phyloP scores from a whole-genome alignment of 2,888 invertebrate genomes.

The Carpatolechia fugitivella region DNA sequence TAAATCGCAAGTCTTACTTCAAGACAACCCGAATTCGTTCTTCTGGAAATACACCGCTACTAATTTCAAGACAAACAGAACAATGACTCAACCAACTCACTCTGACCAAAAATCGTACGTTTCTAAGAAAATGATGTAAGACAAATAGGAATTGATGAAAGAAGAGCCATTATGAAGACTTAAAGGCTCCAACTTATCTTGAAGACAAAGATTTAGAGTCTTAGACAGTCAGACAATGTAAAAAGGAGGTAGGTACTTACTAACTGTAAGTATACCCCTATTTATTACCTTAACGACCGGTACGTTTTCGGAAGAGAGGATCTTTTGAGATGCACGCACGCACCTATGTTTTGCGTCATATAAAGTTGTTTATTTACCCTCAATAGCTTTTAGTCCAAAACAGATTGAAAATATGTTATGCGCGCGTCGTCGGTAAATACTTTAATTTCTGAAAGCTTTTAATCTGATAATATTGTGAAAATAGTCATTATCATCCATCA shows the following conservation, averaged over 20 bases:
- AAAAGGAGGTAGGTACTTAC: not conserved
- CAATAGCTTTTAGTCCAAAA: not conserved
- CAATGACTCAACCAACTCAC: no score
- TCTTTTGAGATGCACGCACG: not conserved
- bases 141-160: not conserved
- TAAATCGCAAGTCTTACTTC: no score
- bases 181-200: not conserved
- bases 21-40: no score
- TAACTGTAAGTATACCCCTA: constrained; percentile 5
- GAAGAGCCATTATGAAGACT: not conserved
- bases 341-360: not conserved
- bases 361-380: not conserved
- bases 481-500: not conserved
- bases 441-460: no score
- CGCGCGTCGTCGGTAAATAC: no score
- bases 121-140: not conserved
- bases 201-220: constrained; percentile 1
- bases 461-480: not conserved
- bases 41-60: no score
- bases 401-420: no score
- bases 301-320: not conserved
- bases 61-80: no score
- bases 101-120: not conserved
- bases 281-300: constrained; percentile 8
- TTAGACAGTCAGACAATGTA: constrained; percentile 1